These are phyloP conservation scores for Copsychus sechellarum DNA, from an alignment of 2,113 vertebrate species.

Conservation along the genomic window DNA sequence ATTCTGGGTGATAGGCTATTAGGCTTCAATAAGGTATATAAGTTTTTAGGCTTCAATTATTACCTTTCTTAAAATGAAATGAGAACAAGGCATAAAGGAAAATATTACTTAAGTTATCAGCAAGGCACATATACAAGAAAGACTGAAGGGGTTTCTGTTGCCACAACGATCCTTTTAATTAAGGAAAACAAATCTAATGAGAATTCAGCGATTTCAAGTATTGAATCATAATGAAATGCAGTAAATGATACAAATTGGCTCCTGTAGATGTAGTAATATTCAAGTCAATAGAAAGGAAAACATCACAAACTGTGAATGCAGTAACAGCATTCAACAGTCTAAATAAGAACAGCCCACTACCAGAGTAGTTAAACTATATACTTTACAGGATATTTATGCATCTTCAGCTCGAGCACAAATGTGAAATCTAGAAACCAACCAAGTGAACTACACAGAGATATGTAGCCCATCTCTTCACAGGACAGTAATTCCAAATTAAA, in stretches of 20 bases:
- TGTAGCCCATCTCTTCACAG: neutral
- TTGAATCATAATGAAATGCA: neutral
- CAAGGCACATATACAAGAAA: neutral
- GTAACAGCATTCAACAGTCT: neutral
- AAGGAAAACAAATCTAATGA: neutral
- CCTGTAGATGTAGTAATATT: neutral
- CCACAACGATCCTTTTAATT: neutral
- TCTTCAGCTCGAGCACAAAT: neutral
- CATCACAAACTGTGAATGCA: neutral
- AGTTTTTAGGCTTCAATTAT: neutral
- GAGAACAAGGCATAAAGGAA: neutral
- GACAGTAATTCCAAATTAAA: neutral
- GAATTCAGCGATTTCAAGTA: neutral
- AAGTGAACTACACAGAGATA: neutral
- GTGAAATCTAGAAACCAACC: neutral
- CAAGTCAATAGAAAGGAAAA: neutral
- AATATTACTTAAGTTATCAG: neutral
- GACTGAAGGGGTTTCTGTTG: neutral
- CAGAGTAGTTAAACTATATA: neutral
- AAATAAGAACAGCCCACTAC: neutral
- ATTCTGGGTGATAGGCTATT: neutral
- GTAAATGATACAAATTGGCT: neutral
- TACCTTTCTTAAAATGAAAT: neutral
- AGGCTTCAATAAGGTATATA: neutral
- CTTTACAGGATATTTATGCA: neutral